Evolutionary conservation across 1,140 invertebrate genomes (phyloP).

Genomic region (Stenopsyche tienmushanensis): DNA sequence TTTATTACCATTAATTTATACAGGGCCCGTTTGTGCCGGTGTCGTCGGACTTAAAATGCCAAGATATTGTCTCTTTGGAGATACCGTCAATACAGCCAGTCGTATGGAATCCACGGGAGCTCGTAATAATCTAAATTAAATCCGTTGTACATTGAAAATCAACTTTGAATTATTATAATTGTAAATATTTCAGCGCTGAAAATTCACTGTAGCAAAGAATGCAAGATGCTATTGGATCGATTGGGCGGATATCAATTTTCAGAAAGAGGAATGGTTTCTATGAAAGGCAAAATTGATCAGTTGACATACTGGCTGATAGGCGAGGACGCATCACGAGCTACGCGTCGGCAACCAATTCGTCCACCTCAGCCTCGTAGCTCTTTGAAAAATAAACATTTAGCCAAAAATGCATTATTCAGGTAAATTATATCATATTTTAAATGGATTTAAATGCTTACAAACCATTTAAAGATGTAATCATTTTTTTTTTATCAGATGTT

Average conservation of each 20-base stretch:
- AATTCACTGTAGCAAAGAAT: constrained; percentile 87
- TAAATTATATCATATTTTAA: constrained; percentile 26
- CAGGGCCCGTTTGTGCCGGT: constrained; percentile 78
- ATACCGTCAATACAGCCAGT: constrained; percentile 89
- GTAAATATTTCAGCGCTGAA: constrained; percentile 64
- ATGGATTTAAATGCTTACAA: not conserved
- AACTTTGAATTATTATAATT: not conserved
- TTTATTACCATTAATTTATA: constrained; percentile 1
- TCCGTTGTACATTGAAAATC: not conserved
- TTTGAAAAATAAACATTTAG: constrained; percentile 58
- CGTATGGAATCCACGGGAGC: constrained; percentile 94
- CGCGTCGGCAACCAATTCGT: constrained; percentile 39
- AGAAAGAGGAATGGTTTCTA: constrained; percentile 76
- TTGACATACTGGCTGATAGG: constrained; percentile 85
- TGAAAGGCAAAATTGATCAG: constrained; percentile 87
- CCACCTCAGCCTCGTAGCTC: constrained; percentile 62
- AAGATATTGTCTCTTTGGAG: constrained; percentile 85
- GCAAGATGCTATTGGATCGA: constrained; percentile 80
- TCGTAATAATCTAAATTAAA: constrained; percentile 43
- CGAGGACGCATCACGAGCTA: constrained; percentile 63
- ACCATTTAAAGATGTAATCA: too few species aligned
- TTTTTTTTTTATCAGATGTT: constrained; percentile 64
- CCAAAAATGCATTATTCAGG: constrained; percentile 51
- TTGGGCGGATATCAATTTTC: constrained; percentile 80
- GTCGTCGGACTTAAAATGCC: constrained; percentile 91